These are phyloP conservation scores for Ormyrus nitidulus DNA, from an alignment of 2,888 invertebrate species.

Conservation along the genomic window DNA sequence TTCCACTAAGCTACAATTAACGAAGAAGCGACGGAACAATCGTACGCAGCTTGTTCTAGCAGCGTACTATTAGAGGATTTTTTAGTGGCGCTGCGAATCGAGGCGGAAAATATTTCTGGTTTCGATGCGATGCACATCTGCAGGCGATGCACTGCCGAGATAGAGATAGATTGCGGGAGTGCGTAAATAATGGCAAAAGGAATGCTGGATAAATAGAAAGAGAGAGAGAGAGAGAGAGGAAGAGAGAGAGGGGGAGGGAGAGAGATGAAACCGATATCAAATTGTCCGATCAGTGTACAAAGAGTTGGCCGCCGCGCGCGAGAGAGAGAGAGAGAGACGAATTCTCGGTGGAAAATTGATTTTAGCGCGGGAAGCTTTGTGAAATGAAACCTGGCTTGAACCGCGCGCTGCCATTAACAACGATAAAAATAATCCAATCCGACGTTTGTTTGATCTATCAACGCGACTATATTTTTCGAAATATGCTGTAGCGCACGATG, in stretches of 20 bases:
- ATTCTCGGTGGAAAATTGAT: conserved; percentile 69
- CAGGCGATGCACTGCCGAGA: conserved; percentile 31
- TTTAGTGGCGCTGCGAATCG: conserved; percentile 2
- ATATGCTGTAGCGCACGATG: conserved; percentile 31
- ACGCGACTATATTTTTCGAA: conserved; percentile 59
- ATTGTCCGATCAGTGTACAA: conserved; percentile 56
- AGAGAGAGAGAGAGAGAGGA: background rate
- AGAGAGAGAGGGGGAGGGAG: conserved; percentile 5
- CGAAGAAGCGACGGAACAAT: no score
- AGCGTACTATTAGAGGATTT: no score
- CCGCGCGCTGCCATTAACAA: conserved; percentile 69
- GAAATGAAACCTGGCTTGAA: conserved; percentile 70
- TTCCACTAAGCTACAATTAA: no score
- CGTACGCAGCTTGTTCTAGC: no score
- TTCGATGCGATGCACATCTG: conserved; percentile 12
- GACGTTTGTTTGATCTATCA: conserved; percentile 73
- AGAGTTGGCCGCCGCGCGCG: conserved; percentile 31
- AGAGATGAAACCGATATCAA: conserved; percentile 53
- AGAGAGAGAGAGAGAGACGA: conserved; percentile 47
- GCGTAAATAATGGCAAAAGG: conserved; percentile 36
- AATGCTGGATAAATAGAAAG: conserved; percentile 3
- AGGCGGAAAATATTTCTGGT: conserved; percentile 24
- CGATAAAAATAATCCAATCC: conserved; percentile 74
- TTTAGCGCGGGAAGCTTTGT: conserved; percentile 70
- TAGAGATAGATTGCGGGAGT: conserved; percentile 17